Percentiles rank a stretch among this genome's conserved stretches.
These are phyloP conservation scores for Mus spretus DNA, from an alignment of 2,797 vertebrate species.

Conservation along the genomic window DNA sequence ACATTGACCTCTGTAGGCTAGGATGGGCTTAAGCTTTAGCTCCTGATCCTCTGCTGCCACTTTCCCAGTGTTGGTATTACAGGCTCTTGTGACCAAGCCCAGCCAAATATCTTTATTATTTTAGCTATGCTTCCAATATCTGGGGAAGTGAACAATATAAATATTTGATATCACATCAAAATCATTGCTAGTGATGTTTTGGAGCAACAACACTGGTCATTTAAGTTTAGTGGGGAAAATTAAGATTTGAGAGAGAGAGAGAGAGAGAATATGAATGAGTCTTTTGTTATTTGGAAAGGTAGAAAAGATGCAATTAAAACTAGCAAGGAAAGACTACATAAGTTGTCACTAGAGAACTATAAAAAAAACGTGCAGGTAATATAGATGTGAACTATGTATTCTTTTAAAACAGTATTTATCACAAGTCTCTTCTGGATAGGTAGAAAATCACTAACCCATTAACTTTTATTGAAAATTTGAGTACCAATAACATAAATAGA, in stretches of 20 bases:
- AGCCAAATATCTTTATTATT: neutral
- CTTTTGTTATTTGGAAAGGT: neutral
- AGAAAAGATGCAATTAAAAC: neutral
- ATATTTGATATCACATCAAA: neutral
- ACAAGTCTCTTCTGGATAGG: neutral
- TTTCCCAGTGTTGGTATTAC: neutral
- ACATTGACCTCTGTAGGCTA: neutral
- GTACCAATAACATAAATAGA: neutral
- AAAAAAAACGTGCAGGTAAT: neutral
- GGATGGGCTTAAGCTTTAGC: neutral
- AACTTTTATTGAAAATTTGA: neutral
- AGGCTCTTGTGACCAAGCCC: neutral
- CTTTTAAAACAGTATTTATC: conserved; percentile 9
- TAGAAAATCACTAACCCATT: neutral
- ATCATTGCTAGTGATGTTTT: neutral
- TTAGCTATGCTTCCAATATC: neutral
- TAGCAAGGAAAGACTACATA: neutral
- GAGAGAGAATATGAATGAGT: too few species aligned
- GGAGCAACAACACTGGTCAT: neutral
- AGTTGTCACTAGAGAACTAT: neutral
- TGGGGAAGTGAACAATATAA: neutral
- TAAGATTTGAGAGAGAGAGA: neutral
- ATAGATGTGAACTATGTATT: neutral
- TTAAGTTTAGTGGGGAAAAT: neutral
- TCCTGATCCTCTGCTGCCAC: neutral